These are phyloP conservation scores for Cylloceria caligata DNA, from an alignment of 2,888 invertebrate genomes.

Conservation along the genomic window DNA sequence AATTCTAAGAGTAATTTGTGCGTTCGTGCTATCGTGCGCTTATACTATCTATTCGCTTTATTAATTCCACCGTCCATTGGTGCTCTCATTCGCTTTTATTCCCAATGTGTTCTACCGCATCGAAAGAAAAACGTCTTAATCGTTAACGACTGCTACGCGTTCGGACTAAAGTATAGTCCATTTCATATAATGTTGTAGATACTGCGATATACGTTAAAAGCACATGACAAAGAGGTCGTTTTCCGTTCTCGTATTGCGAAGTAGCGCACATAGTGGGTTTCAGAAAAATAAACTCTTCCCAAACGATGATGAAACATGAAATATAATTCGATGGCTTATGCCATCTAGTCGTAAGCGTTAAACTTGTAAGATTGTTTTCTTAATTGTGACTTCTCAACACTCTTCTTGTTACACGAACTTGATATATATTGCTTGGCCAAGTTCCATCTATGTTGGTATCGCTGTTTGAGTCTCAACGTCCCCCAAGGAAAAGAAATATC, in stretches of 20 bases:
- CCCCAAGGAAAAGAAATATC: not conserved
- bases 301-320: constrained; percentile 2
- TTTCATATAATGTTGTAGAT: not conserved
- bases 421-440: not conserved
- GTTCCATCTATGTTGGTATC: not conserved
- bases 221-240: constrained; percentile 10
- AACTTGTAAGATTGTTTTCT: not conserved
- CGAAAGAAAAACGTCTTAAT: constrained; percentile 54
- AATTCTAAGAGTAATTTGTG: constrained; percentile 35
- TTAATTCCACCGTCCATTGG: not conserved
- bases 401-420: not conserved
- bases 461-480: not conserved
- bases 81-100: constrained; percentile 9
- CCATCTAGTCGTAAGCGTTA: not conserved
- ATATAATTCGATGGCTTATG: constrained; percentile 6
- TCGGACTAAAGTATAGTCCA: constrained; percentile 9
- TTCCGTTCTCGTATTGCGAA: not conserved
- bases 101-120: constrained; percentile 25
- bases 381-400: not conserved
- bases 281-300: not conserved
- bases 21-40: constrained; percentile 7
- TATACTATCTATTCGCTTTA: constrained; percentile 2
- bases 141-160: constrained; percentile 63
- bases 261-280: not conserved
- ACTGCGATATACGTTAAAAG: not conserved